A percentile compares a stretch with the other conserved stretches of the same genome.
These are phyloP conservation scores for Lepus americanus DNA, from an alignment of 2,113 vertebrate genomes.

Conservation along the genomic window DNA sequence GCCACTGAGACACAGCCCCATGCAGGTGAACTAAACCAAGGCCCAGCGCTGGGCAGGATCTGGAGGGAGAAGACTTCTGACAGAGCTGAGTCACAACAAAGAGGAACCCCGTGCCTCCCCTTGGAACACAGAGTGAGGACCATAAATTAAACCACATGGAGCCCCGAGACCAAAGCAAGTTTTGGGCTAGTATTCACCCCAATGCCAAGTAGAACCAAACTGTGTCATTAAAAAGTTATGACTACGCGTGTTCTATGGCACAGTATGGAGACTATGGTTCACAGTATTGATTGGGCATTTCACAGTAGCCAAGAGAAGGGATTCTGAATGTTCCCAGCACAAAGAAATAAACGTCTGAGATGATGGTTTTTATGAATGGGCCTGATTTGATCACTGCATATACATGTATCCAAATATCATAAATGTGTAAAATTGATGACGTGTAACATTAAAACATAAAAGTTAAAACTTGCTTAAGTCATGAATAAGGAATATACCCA, in stretches of 20 bases:
- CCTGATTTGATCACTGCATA: too few relatives aligned
- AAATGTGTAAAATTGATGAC: too few relatives aligned
- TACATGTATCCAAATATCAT: too few relatives aligned
- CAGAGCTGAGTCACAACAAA: neutral
- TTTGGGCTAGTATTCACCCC: neutral
- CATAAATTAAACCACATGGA: neutral
- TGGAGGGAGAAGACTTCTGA: neutral
- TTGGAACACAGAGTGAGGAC: neutral
- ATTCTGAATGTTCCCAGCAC: too few relatives aligned
- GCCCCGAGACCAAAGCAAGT: neutral
- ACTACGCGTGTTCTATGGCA: too few relatives aligned
- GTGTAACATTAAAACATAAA: too few relatives aligned
- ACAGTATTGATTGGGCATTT: too few relatives aligned
- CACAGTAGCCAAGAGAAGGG: too few relatives aligned
- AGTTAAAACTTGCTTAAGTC: too few relatives aligned
- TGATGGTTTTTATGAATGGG: too few relatives aligned
- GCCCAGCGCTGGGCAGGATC: neutral
- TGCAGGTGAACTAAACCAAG: neutral
- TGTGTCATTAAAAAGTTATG: neutral
- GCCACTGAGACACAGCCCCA: neutral
- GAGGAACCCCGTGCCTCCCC: neutral
- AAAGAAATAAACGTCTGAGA: too few relatives aligned
- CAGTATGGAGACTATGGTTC: too few relatives aligned
- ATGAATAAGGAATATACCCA: neutral
- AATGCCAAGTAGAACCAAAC: neutral